Conservation (phyloP, 2,797 vertebrate genomes). For the Peromyscus eremicus region DNA sequence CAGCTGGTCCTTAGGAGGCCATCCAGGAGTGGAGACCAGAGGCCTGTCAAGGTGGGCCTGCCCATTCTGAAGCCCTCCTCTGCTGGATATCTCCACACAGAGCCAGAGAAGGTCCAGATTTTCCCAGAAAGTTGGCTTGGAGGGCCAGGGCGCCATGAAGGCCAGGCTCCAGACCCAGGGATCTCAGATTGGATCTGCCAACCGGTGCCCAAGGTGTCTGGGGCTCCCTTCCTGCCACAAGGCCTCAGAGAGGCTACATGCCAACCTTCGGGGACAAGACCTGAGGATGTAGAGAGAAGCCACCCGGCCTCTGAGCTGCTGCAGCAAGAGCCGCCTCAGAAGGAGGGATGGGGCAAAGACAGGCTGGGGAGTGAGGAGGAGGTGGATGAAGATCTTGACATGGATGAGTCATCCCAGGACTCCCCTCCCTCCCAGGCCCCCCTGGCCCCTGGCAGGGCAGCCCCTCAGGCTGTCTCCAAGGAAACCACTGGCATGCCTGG, state of each 20-base stretch:
- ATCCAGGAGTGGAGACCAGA: slow-evolving; percentile 19
- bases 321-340: neutral
- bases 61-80: slow-evolving; percentile 28
- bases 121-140: neutral
- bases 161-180: neutral
- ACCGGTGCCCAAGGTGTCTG: fast-evolving
- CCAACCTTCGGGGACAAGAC: neutral
- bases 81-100: slow-evolving; percentile 66
- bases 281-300: neutral
- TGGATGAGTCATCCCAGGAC: slow-evolving; percentile 77
- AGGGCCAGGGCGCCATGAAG: slow-evolving; percentile 9
- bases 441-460: neutral
- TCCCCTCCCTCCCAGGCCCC: slow-evolving; percentile 70
- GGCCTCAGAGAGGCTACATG: neutral
- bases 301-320: fast-evolving
- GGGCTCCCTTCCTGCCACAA: neutral
- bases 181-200: neutral
- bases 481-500: neutral
- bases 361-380: neutral
- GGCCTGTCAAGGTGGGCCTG: neutral
- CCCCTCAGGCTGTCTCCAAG: neutral
- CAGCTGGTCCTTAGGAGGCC: neutral
- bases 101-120: slow-evolving; percentile 35
- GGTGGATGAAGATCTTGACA: slow-evolving; percentile 81
- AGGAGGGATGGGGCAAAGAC: slow-evolving; percentile 76